Conservation (phyloP, 2,797 vertebrate genomes). For the Falco biarmicus region DNA sequence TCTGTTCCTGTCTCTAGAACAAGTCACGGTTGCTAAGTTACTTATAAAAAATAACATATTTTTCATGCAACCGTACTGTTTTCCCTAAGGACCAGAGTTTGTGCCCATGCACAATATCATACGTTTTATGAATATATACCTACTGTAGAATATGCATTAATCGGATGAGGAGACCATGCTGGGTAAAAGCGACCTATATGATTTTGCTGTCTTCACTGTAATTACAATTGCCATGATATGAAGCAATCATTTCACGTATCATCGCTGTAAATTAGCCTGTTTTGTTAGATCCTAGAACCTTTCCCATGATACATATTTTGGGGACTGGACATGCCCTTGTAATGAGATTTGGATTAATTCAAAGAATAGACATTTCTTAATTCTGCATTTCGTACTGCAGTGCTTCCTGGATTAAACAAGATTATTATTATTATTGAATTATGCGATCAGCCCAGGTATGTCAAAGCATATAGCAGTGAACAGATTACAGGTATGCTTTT, state of each 20-base stretch:
- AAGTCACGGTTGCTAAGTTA: conserved; percentile 9
- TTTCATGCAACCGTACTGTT: neutral
- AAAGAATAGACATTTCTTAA: neutral
- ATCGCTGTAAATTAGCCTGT: neutral
- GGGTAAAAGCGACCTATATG: neutral
- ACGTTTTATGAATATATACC: neutral
- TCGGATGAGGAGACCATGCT: neutral
- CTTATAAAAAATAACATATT: neutral
- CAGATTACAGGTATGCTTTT: neutral
- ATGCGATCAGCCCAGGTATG: neutral
- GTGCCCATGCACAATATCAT: neutral
- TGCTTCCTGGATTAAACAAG: neutral
- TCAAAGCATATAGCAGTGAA: neutral
- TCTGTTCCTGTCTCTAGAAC: neutral
- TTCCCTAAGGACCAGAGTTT: neutral
- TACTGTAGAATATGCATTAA: neutral
- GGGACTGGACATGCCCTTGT: neutral
- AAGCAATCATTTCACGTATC: neutral
- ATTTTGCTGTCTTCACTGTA: neutral
- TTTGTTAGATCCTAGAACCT: neutral
- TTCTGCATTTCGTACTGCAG: neutral
- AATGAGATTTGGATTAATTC: neutral
- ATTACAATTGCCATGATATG: neutral
- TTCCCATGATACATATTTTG: neutral
- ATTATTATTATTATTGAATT: neutral